Conservation (phyloP, 2,888 invertebrate genomes). For the Melanostoma mellinum region DNA sequence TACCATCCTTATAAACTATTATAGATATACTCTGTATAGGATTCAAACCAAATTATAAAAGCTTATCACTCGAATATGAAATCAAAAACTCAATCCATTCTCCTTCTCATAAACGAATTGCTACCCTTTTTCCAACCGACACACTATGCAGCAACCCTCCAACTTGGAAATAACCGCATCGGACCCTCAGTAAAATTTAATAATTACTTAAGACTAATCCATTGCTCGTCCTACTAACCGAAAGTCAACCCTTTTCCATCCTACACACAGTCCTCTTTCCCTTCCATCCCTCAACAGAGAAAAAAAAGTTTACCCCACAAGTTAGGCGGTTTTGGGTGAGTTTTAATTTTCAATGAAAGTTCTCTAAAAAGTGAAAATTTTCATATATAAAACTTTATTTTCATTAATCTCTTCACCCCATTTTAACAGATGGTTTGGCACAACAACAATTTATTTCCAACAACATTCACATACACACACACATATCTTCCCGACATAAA, state of each 20-base stretch:
- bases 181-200: conserved; percentile 35
- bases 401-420: background rate
- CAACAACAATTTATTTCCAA: too few relatives aligned
- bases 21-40: too few relatives aligned
- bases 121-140: background rate
- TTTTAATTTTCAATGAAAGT: conserved; percentile 66
- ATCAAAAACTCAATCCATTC: conserved; percentile 11
- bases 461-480: too few relatives aligned
- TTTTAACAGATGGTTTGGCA: too few relatives aligned
- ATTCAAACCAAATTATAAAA: too few relatives aligned
- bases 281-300: background rate
- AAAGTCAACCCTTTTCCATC: conserved; percentile 16
- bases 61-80: background rate
- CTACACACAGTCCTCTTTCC: background rate
- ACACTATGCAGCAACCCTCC: background rate
- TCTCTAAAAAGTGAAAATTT: conserved; percentile 51
- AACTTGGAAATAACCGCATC: conserved; percentile 19
- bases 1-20: too few relatives aligned
- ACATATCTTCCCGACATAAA: conserved; percentile 5
- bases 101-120: background rate
- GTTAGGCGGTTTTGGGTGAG: conserved; percentile 21
- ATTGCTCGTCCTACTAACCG: conserved; percentile 13
- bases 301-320: conserved; percentile 15
- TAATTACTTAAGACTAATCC: conserved; percentile 58
- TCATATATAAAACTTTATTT: conserved; percentile 42